Evolutionary conservation across 2,113 vertebrate genomes (phyloP).

Genomic region (Channa argus): DNA sequence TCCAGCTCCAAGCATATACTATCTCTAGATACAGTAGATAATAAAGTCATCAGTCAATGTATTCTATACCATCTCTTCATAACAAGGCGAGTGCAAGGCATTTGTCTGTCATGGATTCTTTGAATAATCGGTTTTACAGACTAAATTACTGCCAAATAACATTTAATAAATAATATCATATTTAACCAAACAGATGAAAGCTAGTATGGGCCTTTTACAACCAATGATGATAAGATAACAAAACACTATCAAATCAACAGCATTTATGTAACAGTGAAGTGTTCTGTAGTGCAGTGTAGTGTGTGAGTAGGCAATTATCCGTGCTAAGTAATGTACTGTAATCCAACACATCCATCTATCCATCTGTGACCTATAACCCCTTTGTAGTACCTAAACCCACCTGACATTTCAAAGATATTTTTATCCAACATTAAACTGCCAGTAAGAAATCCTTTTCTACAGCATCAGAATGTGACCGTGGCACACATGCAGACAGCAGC

Average conservation of each 20-base stretch:
- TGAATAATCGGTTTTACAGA: background rate
- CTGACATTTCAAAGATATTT: slow-evolving; percentile 76
- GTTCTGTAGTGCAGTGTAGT: background rate
- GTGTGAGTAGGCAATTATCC: background rate
- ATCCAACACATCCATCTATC: slow-evolving; percentile 42
- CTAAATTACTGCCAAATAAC: background rate
- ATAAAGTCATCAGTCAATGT: too few species aligned
- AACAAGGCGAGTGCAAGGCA: background rate
- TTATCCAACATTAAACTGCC: slow-evolving; percentile 20
- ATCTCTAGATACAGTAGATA: too few species aligned
- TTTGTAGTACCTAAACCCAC: slow-evolving; percentile 43
- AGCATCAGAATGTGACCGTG: slow-evolving; percentile 20
- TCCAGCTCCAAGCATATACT: too few species aligned
- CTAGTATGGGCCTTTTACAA: slow-evolving; percentile 19
- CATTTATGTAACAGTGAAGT: background rate
- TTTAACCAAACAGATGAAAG: slow-evolving; percentile 26
- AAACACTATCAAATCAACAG: slow-evolving; percentile 3
- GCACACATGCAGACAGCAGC: slow-evolving; percentile 24
- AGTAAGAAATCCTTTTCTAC: slow-evolving; percentile 41
- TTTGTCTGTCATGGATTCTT: background rate
- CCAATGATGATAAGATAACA: background rate
- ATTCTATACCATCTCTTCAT: background rate
- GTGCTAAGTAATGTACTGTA: slow-evolving; percentile 15
- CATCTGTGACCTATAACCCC: slow-evolving; percentile 45
- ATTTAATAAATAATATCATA: background rate